These are phyloP conservation scores for Andrena trimmerana DNA, from an alignment of 2,888 invertebrate genomes.

Conservation along the genomic window DNA sequence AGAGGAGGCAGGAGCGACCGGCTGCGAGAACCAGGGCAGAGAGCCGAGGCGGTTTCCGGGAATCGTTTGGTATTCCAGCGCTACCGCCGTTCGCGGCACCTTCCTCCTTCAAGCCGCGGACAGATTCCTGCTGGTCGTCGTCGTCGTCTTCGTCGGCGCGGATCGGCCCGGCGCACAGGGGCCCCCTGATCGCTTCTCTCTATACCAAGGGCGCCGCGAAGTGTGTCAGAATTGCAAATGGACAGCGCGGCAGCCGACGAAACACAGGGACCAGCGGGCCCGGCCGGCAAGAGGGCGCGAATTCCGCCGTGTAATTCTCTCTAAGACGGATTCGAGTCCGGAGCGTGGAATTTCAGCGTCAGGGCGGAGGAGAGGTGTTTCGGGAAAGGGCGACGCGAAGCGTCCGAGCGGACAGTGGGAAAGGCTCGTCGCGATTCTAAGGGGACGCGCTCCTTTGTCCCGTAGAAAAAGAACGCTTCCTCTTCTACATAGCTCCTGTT, in stretches of 20 bases:
- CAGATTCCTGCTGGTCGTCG: constrained; percentile 49
- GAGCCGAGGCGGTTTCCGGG: constrained; percentile 70
- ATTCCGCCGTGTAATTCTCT: constrained; percentile 66
- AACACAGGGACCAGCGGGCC: constrained; percentile 48
- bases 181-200: constrained; percentile 31
- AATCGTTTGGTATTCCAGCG: constrained; percentile 77
- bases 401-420: constrained; percentile 21
- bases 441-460: constrained; percentile 23
- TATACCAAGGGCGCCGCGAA: constrained; percentile 59
- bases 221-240: constrained; percentile 80
- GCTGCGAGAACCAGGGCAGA: constrained; percentile 44
- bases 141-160: constrained; percentile 14
- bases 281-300: constrained; percentile 62
- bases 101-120: constrained; percentile 54
- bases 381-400: constrained; percentile 10
- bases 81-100: constrained; percentile 60
- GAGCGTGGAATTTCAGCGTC: constrained; percentile 37
- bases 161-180: constrained; percentile 6
- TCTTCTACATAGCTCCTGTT: constrained; percentile 23
- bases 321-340: constrained; percentile 60
- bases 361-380: constrained; percentile 7
- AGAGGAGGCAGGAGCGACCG: constrained; percentile 38
- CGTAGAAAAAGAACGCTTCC: constrained; percentile 12
- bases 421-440: constrained; percentile 31
- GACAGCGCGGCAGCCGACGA: constrained; percentile 50